Percentiles rank a stretch among this genome's conserved stretches.
These are phyloP conservation scores for Tenodera sinensis DNA, from an alignment of 2,888 invertebrate species.

Conservation along the genomic window DNA sequence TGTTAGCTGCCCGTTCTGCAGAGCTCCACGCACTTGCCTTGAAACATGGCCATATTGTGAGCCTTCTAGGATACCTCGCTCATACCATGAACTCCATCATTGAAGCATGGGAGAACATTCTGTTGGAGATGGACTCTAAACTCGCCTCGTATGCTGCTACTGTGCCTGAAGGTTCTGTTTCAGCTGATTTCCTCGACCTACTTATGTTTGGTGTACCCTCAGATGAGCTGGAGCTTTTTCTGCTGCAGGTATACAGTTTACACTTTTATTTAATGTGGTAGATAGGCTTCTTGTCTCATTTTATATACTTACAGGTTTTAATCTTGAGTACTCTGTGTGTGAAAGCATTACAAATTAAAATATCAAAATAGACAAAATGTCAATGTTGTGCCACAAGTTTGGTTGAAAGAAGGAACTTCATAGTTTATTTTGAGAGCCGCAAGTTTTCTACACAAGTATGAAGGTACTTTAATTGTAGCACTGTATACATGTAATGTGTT, in stretches of 20 bases:
- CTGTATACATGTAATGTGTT: no score
- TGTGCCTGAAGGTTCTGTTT: conserved; percentile 75
- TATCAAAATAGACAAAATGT: no score
- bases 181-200: conserved; percentile 87
- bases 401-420: no score
- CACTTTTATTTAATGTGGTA: no score
- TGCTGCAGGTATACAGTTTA: conserved; percentile 47
- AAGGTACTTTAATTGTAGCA: no score
- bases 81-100: conserved; percentile 76
- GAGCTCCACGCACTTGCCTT: conserved; percentile 70
- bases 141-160: conserved; percentile 81
- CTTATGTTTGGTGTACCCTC: conserved; percentile 81
- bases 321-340: no score
- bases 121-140: conserved; percentile 91
- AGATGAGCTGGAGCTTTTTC: conserved; percentile 70
- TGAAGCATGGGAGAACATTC: conserved; percentile 92
- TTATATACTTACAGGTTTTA: no score
- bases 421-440: no score
- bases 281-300: no score
- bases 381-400: no score
- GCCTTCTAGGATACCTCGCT: conserved; percentile 65
- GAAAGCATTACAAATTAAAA: no score
- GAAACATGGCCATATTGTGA: conserved; percentile 69
- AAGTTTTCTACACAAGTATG: no score
- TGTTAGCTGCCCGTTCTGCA: conserved; percentile 45